Percentiles rank a stretch among this genome's conserved stretches.
These are phyloP conservation scores for Aplocera efformata DNA, from an alignment of 2,888 invertebrate species.

Conservation along the genomic window DNA sequence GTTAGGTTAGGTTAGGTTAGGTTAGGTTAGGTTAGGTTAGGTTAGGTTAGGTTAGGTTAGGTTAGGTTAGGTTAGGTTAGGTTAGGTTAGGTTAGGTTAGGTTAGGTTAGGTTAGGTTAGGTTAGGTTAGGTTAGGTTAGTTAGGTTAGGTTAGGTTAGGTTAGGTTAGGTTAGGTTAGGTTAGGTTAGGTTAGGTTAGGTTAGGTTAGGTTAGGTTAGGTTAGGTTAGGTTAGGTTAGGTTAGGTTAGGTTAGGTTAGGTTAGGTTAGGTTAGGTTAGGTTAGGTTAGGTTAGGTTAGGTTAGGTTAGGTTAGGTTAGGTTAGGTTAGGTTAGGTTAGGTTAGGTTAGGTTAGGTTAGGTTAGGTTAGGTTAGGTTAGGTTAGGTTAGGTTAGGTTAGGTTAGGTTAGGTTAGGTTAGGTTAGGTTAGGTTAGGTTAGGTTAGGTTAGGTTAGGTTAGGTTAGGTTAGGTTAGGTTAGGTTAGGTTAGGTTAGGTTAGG, in stretches of 20 bases:
- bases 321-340: conserved; percentile 29
- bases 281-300: conserved; percentile 26
- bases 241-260: conserved; percentile 5
- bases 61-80: conserved; percentile 22
- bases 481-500: conserved; percentile 22
- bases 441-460: conserved; percentile 22
- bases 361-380: conserved; percentile 26
- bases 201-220: conserved; percentile 21
- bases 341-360: conserved; percentile 31
- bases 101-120: conserved; percentile 24
- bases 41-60: conserved; percentile 22
- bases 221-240: conserved; percentile 14
- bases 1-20: conserved; percentile 24
- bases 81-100: conserved; percentile 26
- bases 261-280: conserved; percentile 5
- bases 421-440: conserved; percentile 27
- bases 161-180: conserved; percentile 12
- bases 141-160: conserved; percentile 9
- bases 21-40: conserved; percentile 23
- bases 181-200: conserved; percentile 17
- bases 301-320: conserved; percentile 23
- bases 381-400: conserved; percentile 25
- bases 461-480: conserved; percentile 25
- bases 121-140: conserved; percentile 14
- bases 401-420: conserved; percentile 22